Evolutionary conservation across 2,797 vertebrate species (phyloP).

Genomic region (Chrysolophus pictus): DNA sequence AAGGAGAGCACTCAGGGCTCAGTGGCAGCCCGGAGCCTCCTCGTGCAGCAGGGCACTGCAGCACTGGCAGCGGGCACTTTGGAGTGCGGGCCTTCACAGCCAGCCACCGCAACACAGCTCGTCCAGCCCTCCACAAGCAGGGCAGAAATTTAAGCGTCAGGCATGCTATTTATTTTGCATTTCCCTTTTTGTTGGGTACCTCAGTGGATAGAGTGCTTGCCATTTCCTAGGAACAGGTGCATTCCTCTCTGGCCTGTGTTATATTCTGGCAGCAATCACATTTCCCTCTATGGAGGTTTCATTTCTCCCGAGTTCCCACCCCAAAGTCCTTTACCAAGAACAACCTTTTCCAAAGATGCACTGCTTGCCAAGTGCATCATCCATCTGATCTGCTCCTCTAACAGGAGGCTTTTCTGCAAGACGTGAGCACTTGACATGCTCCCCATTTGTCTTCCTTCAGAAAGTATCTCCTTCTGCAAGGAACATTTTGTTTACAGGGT

Average conservation of each 20-base stretch:
- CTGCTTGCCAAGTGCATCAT: background rate
- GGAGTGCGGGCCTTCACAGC: background rate
- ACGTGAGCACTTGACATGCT: background rate
- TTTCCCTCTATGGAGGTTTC: background rate
- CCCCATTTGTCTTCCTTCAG: slow-evolving; percentile 17
- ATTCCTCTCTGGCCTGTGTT: slow-evolving; percentile 3
- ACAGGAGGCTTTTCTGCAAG: slow-evolving; percentile 5
- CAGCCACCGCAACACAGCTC: background rate
- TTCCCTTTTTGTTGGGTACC: background rate
- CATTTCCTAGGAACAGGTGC: slow-evolving; percentile 1
- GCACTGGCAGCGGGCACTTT: background rate
- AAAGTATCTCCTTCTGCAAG: slow-evolving; percentile 23
- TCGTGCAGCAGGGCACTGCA: background rate
- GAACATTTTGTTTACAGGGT: slow-evolving; percentile 52
- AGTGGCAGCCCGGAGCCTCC: background rate
- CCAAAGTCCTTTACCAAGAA: background rate
- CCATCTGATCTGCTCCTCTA: background rate
- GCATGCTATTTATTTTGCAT: background rate
- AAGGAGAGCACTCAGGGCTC: background rate
- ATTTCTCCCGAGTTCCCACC: slow-evolving; percentile 1
- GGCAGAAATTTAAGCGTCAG: background rate
- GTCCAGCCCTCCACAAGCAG: background rate
- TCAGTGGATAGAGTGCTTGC: background rate
- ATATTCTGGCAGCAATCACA: background rate
- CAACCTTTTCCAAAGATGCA: slow-evolving; percentile 19